phyloP scores from a whole-genome alignment of 2,113 vertebrate genomes.

The Anhinga rufa region DNA sequence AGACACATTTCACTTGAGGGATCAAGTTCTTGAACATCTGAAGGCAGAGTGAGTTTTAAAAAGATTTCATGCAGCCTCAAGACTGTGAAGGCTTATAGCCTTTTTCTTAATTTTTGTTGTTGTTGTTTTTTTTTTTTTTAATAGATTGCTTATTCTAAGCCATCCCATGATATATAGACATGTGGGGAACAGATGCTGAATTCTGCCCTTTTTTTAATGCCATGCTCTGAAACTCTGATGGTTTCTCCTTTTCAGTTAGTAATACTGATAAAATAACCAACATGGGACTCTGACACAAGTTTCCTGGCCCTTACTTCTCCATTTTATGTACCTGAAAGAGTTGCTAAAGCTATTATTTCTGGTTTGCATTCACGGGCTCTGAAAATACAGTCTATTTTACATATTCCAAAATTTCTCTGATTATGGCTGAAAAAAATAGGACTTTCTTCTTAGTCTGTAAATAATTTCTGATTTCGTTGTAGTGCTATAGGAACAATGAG shows the following conservation, averaged over 20 bases:
- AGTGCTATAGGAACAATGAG: neutral
- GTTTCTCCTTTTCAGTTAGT: neutral
- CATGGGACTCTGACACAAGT: neutral
- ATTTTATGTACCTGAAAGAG: neutral
- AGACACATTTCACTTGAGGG: neutral
- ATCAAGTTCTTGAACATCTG: neutral
- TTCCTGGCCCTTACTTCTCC: neutral
- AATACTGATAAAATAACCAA: neutral
- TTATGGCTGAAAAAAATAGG: neutral
- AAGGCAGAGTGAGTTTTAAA: neutral
- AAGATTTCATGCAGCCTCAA: neutral
- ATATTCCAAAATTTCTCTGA: neutral
- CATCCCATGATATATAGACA: neutral
- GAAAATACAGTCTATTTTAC: neutral
- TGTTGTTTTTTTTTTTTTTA: neutral
- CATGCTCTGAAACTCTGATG: neutral
- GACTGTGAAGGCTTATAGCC: neutral
- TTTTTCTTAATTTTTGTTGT: neutral
- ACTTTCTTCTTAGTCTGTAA: neutral
- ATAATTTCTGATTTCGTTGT: neutral
- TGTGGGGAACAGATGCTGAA: neutral
- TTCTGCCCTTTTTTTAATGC: neutral
- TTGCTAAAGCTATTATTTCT: neutral
- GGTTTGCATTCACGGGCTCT: neutral
- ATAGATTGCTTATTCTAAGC: neutral